These are phyloP conservation scores for Agonopterix subpropinquella DNA, from an alignment of 2,888 invertebrate genomes.

Conservation along the genomic window DNA sequence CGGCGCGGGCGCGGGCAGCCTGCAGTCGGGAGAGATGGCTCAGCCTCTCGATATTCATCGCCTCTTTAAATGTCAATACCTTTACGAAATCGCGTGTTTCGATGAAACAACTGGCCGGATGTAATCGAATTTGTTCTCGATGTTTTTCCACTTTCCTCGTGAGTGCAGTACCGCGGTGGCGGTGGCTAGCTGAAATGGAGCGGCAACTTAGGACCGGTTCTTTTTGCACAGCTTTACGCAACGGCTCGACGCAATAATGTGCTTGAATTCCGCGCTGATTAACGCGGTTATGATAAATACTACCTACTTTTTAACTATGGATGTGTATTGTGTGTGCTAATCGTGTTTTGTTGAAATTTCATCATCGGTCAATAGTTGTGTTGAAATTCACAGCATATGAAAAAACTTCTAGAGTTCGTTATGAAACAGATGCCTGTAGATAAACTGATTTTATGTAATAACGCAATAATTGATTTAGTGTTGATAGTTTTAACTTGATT, in stretches of 20 bases:
- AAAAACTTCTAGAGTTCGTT: not conserved
- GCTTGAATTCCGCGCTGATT: constrained; percentile 56
- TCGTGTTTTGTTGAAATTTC: constrained; percentile 5
- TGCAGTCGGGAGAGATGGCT: constrained; percentile 15
- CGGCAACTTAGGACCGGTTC: constrained; percentile 55
- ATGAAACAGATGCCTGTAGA: no score
- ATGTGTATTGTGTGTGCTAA: constrained; percentile 25
- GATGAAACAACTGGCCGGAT: constrained; percentile 13
- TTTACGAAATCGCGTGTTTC: constrained; percentile 11
- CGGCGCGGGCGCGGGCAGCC: constrained; percentile 13
- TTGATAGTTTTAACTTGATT: no score
- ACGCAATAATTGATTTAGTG: no score
- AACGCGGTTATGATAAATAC: constrained; percentile 55
- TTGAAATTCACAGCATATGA: constrained; percentile 1
- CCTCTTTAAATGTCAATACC: constrained; percentile 26
- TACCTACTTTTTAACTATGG: constrained; percentile 34
- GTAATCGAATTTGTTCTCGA: constrained; percentile 17
- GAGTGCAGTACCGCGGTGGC: constrained; percentile 14
- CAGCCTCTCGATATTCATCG: constrained; percentile 20
- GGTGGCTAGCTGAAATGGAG: constrained; percentile 52
- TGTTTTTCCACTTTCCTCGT: constrained; percentile 35
- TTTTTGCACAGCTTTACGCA: constrained; percentile 58
- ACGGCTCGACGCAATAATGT: constrained; percentile 56
- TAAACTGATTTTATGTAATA: no score
- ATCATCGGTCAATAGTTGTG: constrained; percentile 7